Conservation (phyloP, 2,113 vertebrate species). For the Panthera tigris region DNA sequence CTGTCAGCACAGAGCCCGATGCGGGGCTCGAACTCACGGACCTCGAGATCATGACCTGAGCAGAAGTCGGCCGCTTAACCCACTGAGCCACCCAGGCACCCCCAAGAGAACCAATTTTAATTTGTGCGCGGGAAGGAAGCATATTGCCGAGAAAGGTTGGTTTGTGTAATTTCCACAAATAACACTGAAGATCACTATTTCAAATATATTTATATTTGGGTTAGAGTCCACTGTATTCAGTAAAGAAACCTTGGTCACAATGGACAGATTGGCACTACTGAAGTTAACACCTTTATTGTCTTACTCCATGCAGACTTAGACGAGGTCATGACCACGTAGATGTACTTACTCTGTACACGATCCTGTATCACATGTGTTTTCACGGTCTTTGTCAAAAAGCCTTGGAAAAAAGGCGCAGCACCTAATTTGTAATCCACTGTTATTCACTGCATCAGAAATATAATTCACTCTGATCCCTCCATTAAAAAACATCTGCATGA, state of each 20-base stretch:
- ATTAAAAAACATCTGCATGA: not conserved
- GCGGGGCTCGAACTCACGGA: too few species aligned
- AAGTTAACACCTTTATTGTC: not conserved
- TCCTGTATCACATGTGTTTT: not conserved
- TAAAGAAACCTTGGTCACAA: not conserved
- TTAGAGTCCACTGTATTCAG: not conserved
- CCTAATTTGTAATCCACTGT: not conserved
- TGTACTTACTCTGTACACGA: not conserved
- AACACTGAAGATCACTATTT: not conserved
- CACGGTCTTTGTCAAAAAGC: not conserved
- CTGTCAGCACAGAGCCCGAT: too few species aligned
- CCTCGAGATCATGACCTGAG: too few species aligned
- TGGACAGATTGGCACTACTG: not conserved
- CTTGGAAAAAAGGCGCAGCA: not conserved
- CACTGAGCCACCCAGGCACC: too few species aligned
- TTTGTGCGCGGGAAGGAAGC: not conserved
- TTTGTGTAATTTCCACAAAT: not conserved
- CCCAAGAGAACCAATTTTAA: not conserved
- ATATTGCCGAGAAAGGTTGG: not conserved
- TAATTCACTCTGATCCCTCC: not conserved
- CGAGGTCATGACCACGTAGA: not conserved
- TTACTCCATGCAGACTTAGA: not conserved
- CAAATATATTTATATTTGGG: not conserved
- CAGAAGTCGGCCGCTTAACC: fast-evolving
- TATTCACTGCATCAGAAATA: not conserved